Base-by-base conservation (phyloP, 2,888 invertebrate species). In the Andrena fulva region DNA sequence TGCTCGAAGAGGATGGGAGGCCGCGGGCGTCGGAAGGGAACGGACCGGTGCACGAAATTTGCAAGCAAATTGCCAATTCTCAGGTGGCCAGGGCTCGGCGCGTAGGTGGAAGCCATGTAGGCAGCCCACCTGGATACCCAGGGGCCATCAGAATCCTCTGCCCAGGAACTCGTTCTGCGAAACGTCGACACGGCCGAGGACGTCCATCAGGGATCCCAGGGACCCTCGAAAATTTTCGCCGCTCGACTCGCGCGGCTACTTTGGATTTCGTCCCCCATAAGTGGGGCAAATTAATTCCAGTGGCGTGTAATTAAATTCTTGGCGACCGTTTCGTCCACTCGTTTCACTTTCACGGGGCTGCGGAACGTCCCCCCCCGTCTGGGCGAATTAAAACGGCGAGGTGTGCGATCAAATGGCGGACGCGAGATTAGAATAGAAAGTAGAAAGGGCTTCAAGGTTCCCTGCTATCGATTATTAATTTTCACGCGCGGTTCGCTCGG, bases 21-120 rank as follows among this genome's bases (percentile, higher is more conserved):
- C 67, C 77, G 69, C 60, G 24, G 71, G 71, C 70, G 63, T 29
- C 75, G 69, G 67, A 78, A 59, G 16, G 75, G 56, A 60, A 70
- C 77, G 78, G 59, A 54, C 67, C 77, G 77, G 70, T 50, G 89
- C 76, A 82, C 88, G 87, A 92, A 93, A 93, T 93, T 93, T 93
- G 92, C 93, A 93, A 93, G 92, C 92, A 93, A 93, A 93, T 93
- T 93, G 93, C 89, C 92, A 93, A 93, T 93, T 92, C 92, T 91
- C 89, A 90, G 87, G 87, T 89, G 88, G 87, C 88, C 85, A 90
- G 89, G 87, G 80, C 10, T 56, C 6, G 82, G 83, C 78, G 85
- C 80, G 83, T 86, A 80, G 85, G 54, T 69, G 77, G 81, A 74
- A 82, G 81, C 16, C 73, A 76, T 81, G 76, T 75, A 85, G 71